These are phyloP conservation scores for Glaucopsyche alexis DNA, from an alignment of 2,888 invertebrate species.

Conservation along the genomic window DNA sequence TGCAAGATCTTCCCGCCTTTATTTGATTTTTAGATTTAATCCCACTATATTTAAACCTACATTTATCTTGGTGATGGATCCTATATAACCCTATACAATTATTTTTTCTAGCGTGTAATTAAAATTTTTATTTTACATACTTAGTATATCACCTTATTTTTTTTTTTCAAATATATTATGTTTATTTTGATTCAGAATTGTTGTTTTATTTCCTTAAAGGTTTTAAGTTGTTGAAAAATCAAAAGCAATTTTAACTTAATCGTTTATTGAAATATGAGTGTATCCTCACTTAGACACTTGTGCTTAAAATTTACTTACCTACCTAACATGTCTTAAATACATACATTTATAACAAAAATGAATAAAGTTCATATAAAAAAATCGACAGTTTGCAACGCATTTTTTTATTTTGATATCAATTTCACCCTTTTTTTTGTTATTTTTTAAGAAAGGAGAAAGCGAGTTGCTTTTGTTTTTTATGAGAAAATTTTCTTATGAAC, in stretches of 20 bases:
- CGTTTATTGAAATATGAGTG: neutral
- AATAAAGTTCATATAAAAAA: neutral
- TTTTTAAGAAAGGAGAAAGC: neutral
- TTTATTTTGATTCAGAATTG: neutral
- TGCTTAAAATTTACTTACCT: slow-evolving; percentile 1
- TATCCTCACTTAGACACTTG: neutral
- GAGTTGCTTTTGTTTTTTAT: too few relatives aligned
- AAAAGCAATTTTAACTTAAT: neutral
- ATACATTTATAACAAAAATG: neutral
- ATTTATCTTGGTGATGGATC: slow-evolving; percentile 27
- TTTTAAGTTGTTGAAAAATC: neutral
- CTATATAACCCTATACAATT: slow-evolving; percentile 20
- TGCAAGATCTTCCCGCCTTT: slow-evolving; percentile 32
- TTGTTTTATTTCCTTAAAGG: slow-evolving; percentile 1
- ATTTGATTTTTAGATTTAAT: slow-evolving; percentile 39
- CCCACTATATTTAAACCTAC: slow-evolving; percentile 44
- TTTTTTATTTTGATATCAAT: neutral
- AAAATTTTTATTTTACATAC: slow-evolving; percentile 11
- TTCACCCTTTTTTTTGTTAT: neutral
- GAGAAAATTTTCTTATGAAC: too few relatives aligned
- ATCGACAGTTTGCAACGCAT: too few relatives aligned
- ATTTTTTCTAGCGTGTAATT: slow-evolving; percentile 22
- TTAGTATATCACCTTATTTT: neutral
- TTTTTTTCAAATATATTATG: neutral
- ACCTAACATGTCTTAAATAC: neutral